phyloP scores from a whole-genome alignment of 2,113 vertebrate genomes.

The Callithrix jacchus region DNA sequence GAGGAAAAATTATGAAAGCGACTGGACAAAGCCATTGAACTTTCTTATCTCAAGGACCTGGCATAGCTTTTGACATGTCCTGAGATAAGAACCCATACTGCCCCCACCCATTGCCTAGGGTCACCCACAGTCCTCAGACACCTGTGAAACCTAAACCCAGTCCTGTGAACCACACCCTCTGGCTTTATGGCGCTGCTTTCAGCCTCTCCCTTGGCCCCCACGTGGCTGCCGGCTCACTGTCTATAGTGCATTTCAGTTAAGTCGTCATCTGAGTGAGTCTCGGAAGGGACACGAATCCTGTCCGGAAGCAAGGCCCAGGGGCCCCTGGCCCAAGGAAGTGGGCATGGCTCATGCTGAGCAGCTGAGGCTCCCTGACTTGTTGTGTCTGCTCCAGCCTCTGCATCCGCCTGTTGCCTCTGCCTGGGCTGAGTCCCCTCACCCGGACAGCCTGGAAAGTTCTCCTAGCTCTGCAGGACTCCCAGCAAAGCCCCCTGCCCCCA shows the following conservation, averaged over 20 bases:
- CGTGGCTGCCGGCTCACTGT: not conserved
- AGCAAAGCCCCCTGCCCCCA: no score
- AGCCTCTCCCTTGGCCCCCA: no score
- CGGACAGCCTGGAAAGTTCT: not conserved
- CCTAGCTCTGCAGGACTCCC: not conserved
- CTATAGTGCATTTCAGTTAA: not conserved
- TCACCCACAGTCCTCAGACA: not conserved
- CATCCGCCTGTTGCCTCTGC: not conserved
- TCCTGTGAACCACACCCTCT: no score
- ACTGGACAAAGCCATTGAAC: not conserved
- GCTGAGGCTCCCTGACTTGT: fast-evolving
- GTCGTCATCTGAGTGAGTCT: not conserved
- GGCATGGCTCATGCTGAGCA: fast-evolving
- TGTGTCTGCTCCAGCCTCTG: fast-evolving
- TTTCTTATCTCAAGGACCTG: not conserved
- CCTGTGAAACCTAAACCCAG: no score
- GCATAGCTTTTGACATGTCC: not conserved
- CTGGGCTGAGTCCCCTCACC: not conserved
- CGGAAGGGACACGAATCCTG: fast-evolving
- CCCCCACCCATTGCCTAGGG: not conserved
- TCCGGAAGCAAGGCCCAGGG: not conserved
- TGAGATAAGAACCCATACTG: not conserved
- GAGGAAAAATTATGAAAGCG: not conserved
- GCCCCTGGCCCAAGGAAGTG: not conserved
- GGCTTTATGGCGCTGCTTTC: not conserved